Percentiles rank a stretch among this genome's conserved stretches.
Evolutionary conservation across 2,888 invertebrate species (phyloP).

Genomic region (Lysandra coridon): DNA sequence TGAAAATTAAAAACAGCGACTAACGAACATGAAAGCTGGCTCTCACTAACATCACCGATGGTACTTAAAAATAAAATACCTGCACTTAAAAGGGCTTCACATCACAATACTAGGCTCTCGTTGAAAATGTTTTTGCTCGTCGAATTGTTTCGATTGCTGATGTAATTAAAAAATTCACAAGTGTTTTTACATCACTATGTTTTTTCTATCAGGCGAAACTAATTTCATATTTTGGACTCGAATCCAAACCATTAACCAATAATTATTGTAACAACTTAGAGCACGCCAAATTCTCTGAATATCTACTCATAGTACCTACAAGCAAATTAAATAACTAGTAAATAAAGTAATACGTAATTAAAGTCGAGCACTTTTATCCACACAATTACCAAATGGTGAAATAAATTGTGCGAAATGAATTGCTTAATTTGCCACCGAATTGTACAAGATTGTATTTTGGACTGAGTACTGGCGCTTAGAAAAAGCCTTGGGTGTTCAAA

Average conservation of each 20-base stretch:
- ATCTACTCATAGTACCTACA: background rate
- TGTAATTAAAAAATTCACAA: background rate
- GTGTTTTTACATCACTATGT: background rate
- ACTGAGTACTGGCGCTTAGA: slow-evolving; percentile 22
- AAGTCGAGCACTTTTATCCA: slow-evolving; percentile 22
- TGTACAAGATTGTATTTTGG: slow-evolving; percentile 24
- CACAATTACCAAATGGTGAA: slow-evolving; percentile 17
- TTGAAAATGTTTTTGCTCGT: background rate
- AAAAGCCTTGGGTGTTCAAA: slow-evolving; percentile 15
- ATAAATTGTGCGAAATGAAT: slow-evolving; percentile 30
- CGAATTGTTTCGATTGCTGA: slow-evolving; percentile 2
- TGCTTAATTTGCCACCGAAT: slow-evolving; percentile 29
- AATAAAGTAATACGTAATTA: slow-evolving; percentile 17
- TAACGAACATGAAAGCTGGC: slow-evolving; percentile 6
- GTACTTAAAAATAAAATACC: slow-evolving; percentile 22
- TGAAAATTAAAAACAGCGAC: slow-evolving; percentile 3
- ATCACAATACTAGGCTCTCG: background rate
- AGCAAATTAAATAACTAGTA: background rate
- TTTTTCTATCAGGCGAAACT: too few species aligned
- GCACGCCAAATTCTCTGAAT: background rate
- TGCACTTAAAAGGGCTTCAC: background rate
- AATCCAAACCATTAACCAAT: background rate
- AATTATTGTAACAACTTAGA: background rate
- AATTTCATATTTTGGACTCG: background rate
- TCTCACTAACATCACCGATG: slow-evolving; percentile 4